Percentiles rank a stretch among this genome's conserved stretches.
Conservation (phyloP, 2,113 vertebrate genomes). For the Ammodytes marinus region DNA sequence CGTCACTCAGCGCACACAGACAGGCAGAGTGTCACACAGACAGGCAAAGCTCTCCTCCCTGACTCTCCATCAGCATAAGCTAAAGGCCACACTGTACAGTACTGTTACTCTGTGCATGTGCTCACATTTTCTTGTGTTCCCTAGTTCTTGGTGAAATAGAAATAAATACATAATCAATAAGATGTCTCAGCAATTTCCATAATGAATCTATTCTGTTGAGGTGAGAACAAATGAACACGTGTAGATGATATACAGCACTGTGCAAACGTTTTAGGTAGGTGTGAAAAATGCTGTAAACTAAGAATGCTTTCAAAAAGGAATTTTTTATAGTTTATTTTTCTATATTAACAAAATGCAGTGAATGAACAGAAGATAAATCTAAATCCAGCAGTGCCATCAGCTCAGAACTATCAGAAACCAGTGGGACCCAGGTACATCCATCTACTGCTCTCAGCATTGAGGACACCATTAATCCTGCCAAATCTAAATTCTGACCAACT, state of each 20-base stretch:
- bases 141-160: background rate
- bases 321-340: no score
- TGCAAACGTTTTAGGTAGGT: no score
- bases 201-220: slow-evolving; percentile 1
- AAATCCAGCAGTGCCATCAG: no score
- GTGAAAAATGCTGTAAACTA: no score
- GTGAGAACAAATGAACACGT: background rate
- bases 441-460: no score
- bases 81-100: background rate
- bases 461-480: no score
- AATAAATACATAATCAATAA: background rate
- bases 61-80: slow-evolving; percentile 12
- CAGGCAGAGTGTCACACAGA: background rate
- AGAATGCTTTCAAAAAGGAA: no score
- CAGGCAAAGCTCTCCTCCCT: slow-evolving; percentile 22
- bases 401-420: no score
- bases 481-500: no score
- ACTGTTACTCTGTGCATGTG: background rate
- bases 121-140: background rate
- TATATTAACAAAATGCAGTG: no score
- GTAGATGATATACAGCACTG: background rate
- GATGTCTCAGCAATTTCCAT: background rate
- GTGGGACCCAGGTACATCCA: no score
- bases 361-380: no score
- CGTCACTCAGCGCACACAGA: slow-evolving; percentile 35